phyloP scores from a whole-genome alignment of 2,797 vertebrate species.

The Staurois parvus region DNA sequence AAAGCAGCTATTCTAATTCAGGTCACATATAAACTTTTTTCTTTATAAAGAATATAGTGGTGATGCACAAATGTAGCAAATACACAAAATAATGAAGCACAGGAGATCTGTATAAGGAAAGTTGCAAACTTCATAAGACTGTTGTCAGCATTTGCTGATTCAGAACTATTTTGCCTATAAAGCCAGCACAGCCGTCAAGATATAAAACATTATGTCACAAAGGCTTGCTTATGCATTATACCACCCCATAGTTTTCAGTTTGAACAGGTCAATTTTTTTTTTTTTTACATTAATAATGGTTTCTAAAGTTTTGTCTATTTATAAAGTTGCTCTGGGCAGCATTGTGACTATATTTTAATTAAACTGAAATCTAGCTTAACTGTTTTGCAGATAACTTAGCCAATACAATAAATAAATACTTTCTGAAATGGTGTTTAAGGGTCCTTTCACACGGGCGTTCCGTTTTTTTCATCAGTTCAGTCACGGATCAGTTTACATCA shows the following conservation, averaged over 20 bases:
- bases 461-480: too few species aligned
- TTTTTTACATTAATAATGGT: too few species aligned
- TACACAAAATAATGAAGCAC: not conserved
- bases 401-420: too few species aligned
- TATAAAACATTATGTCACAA: not conserved
- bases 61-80: not conserved
- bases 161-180: not conserved
- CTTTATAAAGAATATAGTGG: not conserved
- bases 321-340: not conserved
- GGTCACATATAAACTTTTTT: not conserved
- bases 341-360: not conserved
- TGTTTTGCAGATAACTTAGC: not conserved
- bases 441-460: too few species aligned
- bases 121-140: not conserved
- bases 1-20: not conserved
- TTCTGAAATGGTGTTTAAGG: too few species aligned
- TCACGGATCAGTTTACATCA: too few species aligned
- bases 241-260: not conserved
- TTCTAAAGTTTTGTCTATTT: too few species aligned
- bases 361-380: not conserved
- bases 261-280: not conserved
- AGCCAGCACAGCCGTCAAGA: conserved; percentile 8
- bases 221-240: not conserved
- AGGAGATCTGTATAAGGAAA: not conserved
- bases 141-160: conserved; percentile 1